Evolutionary conservation across 2,113 vertebrate species (phyloP).

Genomic region (Pseudopipra pipra): DNA sequence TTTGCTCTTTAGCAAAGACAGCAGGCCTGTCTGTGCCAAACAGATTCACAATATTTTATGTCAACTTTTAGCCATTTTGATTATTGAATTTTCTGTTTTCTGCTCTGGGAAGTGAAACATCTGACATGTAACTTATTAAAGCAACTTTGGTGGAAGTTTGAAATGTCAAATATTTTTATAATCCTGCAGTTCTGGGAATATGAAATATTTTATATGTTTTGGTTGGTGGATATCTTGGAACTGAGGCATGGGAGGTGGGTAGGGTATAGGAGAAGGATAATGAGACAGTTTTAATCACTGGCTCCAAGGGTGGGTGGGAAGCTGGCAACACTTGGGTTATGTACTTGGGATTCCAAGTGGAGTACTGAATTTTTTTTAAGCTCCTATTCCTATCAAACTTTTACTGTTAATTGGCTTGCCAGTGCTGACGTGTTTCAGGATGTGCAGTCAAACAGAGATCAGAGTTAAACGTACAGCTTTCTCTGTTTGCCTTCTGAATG

Average conservation of each 20-base stretch:
- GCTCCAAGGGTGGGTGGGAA: not conserved
- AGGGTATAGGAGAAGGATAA: not conserved
- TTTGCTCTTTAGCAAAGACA: constrained; percentile 50
- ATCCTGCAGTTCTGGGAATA: not conserved
- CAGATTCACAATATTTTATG: not conserved
- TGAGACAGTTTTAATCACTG: not conserved
- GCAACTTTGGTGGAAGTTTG: not conserved
- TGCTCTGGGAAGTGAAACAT: not conserved
- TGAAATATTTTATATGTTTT: not conserved
- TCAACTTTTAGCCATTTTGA: not conserved
- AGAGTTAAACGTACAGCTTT: not conserved
- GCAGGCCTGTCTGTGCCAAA: not conserved
- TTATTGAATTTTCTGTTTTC: not conserved
- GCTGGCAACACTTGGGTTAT: not conserved
- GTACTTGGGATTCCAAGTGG: not conserved
- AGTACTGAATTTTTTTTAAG: not conserved
- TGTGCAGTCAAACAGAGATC: not conserved
- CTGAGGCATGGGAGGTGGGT: not conserved
- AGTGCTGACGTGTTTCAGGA: not conserved
- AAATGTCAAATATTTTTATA: constrained; percentile 1
- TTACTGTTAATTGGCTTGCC: not conserved
- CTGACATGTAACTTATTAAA: constrained; percentile 43
- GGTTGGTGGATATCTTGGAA: not conserved
- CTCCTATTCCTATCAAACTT: not conserved
- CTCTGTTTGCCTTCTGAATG: not conserved